Evolutionary conservation across 2,888 invertebrate species (phyloP), one percentile per base, ranked within the genome.

Genomic region (Scaptomyza tumidula): DNA sequence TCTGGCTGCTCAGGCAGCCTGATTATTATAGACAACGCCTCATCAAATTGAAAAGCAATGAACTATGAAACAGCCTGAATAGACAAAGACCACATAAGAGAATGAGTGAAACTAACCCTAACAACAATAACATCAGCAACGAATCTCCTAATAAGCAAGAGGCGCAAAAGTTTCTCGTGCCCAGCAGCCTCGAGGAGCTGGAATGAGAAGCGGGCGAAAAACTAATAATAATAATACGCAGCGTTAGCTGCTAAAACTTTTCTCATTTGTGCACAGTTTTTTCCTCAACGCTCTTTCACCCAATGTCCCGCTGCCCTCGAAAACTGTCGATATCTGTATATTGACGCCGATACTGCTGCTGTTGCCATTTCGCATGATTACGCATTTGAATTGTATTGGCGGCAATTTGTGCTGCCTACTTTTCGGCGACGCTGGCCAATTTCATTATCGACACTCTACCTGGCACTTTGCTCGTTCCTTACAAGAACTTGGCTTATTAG

Each of bases 1-100:
- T 69, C 77, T 82, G 80, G 59, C 62, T 74, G 70, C 67, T 71
- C 71, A 61, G 71, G 68, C 71, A 65, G 72, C 65, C 80, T 80
- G 80, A 88, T 90, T 90, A 90, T 90, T 90, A 90, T 80, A 90
- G 86, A 90, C 90, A 88, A 73, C 83, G 81, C 87, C 90, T 90
- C 87, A 91, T 91, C 91, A 91, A 90, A 90, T 90, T 89, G 88
- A 88, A 89, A 91, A 90, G 89, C 91, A 91, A 91, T 91, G 90
- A 90, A 90, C 90, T 90, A 90, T 90, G 87, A 90, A 90, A 91
- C 68, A 80, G 70, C 62, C 43, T 68, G 41, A 61, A 68, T 57
- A 41, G 41, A 41, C 41, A 41, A 14, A 0, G 41, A 16, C 10
- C 0, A 1, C 10, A 33, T 33, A 16, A 16, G 16, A 1, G 33